A percentile compares a stretch with the other conserved stretches of the same genome.
Conservation (phyloP, 2,888 invertebrate genomes). For the Ariolimax columbianus region DNA sequence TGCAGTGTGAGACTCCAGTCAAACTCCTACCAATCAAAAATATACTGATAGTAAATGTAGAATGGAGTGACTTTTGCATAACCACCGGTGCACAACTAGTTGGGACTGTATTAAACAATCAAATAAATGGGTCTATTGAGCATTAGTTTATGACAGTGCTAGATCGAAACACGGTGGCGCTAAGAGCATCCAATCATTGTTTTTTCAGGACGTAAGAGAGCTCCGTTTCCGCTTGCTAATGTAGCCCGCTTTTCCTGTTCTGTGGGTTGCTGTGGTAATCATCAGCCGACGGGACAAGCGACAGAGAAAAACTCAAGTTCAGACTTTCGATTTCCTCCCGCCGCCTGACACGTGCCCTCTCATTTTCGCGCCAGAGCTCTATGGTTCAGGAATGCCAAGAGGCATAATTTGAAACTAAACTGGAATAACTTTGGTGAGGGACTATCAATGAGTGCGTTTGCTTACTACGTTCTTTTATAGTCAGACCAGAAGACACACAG, state of each 20-base stretch:
- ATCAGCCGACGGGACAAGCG: background rate
- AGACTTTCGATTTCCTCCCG: slow-evolving; percentile 21
- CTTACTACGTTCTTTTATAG: background rate
- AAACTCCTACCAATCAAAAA: no score
- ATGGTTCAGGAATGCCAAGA: background rate
- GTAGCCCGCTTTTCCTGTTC: slow-evolving; percentile 15
- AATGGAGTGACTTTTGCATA: no score
- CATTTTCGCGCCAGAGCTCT: background rate
- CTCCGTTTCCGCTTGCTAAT: background rate
- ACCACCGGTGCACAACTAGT: no score
- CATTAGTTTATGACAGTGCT: background rate
- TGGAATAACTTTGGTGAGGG: background rate
- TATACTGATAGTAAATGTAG: no score
- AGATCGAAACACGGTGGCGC: background rate
- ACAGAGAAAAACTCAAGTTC: background rate
- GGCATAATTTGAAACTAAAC: background rate
- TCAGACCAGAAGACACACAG: no score
- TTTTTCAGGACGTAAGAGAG: background rate
- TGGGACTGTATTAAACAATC: no score
- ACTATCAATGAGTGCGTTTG: background rate
- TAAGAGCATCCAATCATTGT: slow-evolving; percentile 11
- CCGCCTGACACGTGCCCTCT: slow-evolving; percentile 3
- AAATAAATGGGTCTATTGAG: no score
- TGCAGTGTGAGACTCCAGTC: no score
- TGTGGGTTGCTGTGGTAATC: slow-evolving; percentile 4